Conservation (phyloP, 2,113 vertebrate species). For the Onychostruthus taczanowskii region DNA sequence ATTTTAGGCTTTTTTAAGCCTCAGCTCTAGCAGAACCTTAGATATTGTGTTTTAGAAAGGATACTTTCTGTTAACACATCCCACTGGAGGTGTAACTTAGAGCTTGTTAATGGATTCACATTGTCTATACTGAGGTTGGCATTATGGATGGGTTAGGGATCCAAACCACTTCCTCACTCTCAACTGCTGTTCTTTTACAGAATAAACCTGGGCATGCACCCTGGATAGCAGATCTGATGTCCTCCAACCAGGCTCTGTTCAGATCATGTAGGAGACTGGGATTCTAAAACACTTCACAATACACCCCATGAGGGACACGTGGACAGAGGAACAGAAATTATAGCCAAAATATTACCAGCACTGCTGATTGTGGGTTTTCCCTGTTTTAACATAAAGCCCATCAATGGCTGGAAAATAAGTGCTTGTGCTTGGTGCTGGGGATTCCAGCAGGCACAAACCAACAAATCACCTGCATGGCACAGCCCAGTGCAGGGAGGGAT, state of each 20-base stretch:
- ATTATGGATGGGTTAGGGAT: neutral
- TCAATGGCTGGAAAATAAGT: neutral
- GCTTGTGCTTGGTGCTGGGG: neutral
- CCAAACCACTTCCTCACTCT: neutral
- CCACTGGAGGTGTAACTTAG: neutral
- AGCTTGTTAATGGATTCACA: neutral
- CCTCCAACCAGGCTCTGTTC: neutral
- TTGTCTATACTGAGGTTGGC: neutral
- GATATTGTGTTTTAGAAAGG: neutral
- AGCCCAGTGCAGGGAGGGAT: neutral
- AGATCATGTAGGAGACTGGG: neutral
- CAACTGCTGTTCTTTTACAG: neutral
- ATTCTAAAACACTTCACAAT: neutral
- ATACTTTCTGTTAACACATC: neutral
- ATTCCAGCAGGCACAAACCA: neutral
- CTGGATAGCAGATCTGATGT: neutral
- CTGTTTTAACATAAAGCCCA: neutral
- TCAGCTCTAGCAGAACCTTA: neutral
- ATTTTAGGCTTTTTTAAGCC: neutral
- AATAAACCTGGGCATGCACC: neutral
- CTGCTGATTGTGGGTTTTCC: neutral
- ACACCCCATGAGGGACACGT: fast-evolving
- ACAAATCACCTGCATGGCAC: no score
- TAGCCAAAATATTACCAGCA: neutral
- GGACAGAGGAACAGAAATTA: neutral